Evolutionary conservation across 2,797 vertebrate species (phyloP), one percentile per base, ranked within the genome.

Genomic region (Spinus pinus): DNA sequence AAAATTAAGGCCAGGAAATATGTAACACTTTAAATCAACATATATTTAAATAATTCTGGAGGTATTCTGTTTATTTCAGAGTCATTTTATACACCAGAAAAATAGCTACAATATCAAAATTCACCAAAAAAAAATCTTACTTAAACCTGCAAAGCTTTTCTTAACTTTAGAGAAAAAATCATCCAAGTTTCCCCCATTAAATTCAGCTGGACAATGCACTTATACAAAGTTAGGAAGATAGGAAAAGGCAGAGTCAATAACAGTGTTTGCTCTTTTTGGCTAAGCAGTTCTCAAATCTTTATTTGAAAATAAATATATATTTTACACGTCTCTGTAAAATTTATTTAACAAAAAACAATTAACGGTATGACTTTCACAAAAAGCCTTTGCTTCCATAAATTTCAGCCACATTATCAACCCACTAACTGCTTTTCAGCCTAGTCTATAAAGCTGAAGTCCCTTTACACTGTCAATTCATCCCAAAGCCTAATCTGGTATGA

Each of bases 11-110:
- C 67, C 84, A 92, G 69, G 50, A 90, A 94, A 90, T 69, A 84
- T 83, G 81, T 88, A 53, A 46, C 72, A 90, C 70, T 88, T 93
- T 86, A 94, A 95, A 96, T 93, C 92, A 94, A 92, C 94, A 94
- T 93, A 92, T 93, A 95, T 94, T 96, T 95, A 88, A 93, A 94
- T 89, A 91, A 91, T 90, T 94, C 58, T 85, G 50, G 71, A 90
- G 41, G n/a, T 88, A 95, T 86, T 96, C 41, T 42, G 35, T 81
- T 73, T 89, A 79, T 84, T 96, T 93, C 65, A 84, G 86, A 71
- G 77, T 66, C 27, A 90, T 78, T 72, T 86, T 78, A 62, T 65
- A 21, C 8, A 64, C 14, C 12, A 61, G 25, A 80, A 91, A 88
- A 86, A 82, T 86, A 91, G 54, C 49, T 94, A 35, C 20, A 49